Percentiles rank a stretch among this genome's conserved stretches.
Conservation (phyloP, 2,113 vertebrate species). For the Hemicordylus capensis region DNA sequence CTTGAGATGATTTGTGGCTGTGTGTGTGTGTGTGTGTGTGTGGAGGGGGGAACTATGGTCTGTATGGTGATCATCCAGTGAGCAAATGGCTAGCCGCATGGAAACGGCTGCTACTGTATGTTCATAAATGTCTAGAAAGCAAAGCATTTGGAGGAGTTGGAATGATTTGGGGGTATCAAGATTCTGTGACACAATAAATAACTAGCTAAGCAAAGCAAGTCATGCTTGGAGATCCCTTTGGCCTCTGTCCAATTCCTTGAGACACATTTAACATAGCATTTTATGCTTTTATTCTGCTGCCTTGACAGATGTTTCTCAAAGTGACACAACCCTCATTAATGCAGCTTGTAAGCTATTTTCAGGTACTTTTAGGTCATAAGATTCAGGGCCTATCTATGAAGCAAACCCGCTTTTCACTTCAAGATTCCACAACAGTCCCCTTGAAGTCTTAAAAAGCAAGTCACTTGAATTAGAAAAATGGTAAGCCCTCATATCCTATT, state of each 20-base stretch:
- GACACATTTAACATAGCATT: neutral
- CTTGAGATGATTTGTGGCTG: neutral
- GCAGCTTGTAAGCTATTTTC: neutral
- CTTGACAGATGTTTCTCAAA: neutral
- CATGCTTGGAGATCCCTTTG: neutral
- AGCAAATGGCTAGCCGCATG: neutral
- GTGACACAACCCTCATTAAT: neutral
- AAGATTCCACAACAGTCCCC: neutral
- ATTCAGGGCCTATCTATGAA: neutral
- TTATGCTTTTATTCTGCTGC: neutral
- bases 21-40: no score
- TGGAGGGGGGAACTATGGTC: no score
- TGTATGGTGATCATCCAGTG: neutral
- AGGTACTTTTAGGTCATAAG: conserved; percentile 3
- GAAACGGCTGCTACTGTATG: neutral
- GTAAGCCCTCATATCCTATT: conserved; percentile 3
- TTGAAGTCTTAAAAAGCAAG: conserved; percentile 4
- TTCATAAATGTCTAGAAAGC: neutral
- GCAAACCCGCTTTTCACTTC: neutral
- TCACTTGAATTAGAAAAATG: conserved; percentile 13
- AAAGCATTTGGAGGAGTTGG: neutral
- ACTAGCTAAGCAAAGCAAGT: neutral
- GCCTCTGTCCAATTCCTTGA: neutral
- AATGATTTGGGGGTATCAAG: neutral
- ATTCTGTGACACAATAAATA: neutral